Evolutionary conservation across 2,797 vertebrate genomes (phyloP), one percentile per base, ranked within the genome.

Genomic region (Perodicticus potto): DNA sequence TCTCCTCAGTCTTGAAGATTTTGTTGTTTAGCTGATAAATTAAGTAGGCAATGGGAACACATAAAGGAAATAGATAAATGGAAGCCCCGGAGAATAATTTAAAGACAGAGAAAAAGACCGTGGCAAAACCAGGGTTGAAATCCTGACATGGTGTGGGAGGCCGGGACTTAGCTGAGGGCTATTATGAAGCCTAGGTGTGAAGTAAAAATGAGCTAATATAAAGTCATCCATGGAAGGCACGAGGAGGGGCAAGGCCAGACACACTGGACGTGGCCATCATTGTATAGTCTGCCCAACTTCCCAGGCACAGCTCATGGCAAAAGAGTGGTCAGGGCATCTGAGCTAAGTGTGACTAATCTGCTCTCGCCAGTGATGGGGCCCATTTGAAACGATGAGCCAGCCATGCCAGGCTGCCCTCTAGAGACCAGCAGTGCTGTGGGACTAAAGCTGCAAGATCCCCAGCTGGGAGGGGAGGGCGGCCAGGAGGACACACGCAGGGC

Each of bases 391-490:
- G 40, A 25, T 7, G 90, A 72, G 55, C 25, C 0, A 1, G 29
- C 12, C 16, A 17, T 12, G 16, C 37, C n/a, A 59, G n/a, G 13
- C 27, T 63, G 14, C 69, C 29, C 74, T n/a, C 22, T 17, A 53
- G 37, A 63, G 53, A 63, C 5, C 6, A 14, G 34, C 20, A 12
- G 11, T 49, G 49, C 27, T 1, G 1, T 5, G 9, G 23, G 27
- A 91, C 69, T 4, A 40, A 78, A 1, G 45, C 57, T 82, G 63
- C 7, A 5, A 43, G 55, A 19, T 37, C 5, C 20, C 0, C 2
- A 10, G 0, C 0, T 27, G 53, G 63, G 17, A 8, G 8, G 1
- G 49, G 63, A 76, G 45, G 25, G 11, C 0, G 0, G 65, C 9
- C 40, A 2, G 22, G 29, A 14, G n/a, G 57, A n/a, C 0, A 0